phyloP scores from a whole-genome alignment of 2,888 invertebrate genomes.

The Leucania comma region DNA sequence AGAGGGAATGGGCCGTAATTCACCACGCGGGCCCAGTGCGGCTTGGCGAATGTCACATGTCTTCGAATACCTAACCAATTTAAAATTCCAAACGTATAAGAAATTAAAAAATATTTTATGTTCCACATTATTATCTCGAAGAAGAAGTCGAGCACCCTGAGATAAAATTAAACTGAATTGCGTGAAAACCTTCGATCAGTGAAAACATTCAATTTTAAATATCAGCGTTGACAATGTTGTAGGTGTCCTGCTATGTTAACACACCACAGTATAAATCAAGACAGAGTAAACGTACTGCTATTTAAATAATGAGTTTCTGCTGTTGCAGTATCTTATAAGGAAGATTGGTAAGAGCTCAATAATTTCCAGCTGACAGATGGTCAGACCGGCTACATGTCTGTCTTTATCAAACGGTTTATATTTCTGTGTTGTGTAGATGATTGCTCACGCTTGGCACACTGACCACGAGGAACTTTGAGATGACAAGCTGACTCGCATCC shows the following conservation, averaged over 20 bases:
- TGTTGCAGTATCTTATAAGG: slow-evolving; percentile 13
- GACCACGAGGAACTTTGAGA: slow-evolving; percentile 75
- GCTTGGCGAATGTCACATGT: no score
- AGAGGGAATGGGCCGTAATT: no score
- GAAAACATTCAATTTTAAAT: slow-evolving; percentile 31
- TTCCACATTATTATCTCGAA: background rate
- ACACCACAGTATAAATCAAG: slow-evolving; percentile 12
- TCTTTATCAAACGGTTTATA: slow-evolving; percentile 68
- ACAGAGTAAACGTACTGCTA: background rate
- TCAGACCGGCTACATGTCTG: slow-evolving; percentile 39
- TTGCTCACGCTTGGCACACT: slow-evolving; percentile 82
- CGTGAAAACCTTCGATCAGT: slow-evolving; percentile 29
- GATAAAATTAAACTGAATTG: slow-evolving; percentile 20
- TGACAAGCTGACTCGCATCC: slow-evolving; percentile 76
- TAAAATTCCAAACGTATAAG: background rate
- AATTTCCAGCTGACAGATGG: slow-evolving; percentile 47
- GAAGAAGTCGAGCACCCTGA: background rate
- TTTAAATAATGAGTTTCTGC: slow-evolving; percentile 32
- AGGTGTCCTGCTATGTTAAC: slow-evolving; percentile 2
- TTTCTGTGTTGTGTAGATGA: slow-evolving; percentile 72
- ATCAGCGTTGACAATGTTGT: slow-evolving; percentile 22
- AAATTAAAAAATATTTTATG: background rate
- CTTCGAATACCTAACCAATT: background rate
- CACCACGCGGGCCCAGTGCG: no score
- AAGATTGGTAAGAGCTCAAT: slow-evolving; percentile 39